These are phyloP conservation scores for Lagria hirta DNA, from an alignment of 2,888 invertebrate species.

Conservation along the genomic window DNA sequence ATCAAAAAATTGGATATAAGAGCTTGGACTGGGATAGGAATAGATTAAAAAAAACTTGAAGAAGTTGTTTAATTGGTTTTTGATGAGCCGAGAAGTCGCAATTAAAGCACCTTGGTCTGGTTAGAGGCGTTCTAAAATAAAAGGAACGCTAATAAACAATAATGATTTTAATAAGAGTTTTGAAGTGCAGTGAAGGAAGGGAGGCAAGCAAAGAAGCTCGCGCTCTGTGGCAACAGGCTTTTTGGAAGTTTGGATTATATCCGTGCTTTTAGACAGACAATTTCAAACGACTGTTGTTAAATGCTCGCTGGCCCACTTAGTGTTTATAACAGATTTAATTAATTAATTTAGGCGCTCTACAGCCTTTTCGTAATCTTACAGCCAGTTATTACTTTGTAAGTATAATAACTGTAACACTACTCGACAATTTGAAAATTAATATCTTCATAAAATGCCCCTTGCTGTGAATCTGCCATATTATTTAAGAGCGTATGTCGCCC, in stretches of 20 bases:
- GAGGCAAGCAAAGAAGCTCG: too few relatives aligned
- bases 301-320: constrained; percentile 47
- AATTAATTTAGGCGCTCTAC: constrained; percentile 54
- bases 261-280: constrained; percentile 34
- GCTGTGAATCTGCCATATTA: constrained; percentile 47
- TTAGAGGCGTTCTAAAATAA: constrained; percentile 34
- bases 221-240: too few relatives aligned
- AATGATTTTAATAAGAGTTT: constrained; percentile 43
- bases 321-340: constrained; percentile 56
- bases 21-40: too few relatives aligned
- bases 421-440: constrained; percentile 55
- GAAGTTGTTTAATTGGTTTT: constrained; percentile 2
- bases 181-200: constrained; percentile 34
- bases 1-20: too few relatives aligned
- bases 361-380: constrained; percentile 53
- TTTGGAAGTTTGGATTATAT: constrained; percentile 34
- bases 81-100: constrained; percentile 2
- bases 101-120: constrained; percentile 9
- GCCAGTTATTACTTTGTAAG: constrained; percentile 55
- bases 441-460: constrained; percentile 56
- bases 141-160: constrained; percentile 41
- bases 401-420: constrained; percentile 55
- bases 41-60: too few relatives aligned
- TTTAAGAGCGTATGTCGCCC: constrained; percentile 48
- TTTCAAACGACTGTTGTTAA: constrained; percentile 41